Evolutionary conservation across 2,113 vertebrate species (phyloP).

Genomic region (Plestiodon gilberti): DNA sequence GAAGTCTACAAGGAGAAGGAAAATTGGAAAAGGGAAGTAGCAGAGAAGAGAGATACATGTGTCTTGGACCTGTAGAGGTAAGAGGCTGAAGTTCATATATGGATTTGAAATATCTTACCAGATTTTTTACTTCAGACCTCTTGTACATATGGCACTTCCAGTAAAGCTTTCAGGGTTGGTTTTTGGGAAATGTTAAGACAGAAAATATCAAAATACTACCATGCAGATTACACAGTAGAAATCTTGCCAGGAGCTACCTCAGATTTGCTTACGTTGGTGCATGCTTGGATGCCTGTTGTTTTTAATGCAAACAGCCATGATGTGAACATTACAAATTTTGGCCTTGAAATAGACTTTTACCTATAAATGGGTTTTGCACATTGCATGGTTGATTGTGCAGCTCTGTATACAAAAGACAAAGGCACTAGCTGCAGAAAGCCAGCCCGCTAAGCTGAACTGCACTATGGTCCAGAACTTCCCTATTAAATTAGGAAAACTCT

Average conservation of each 20-base stretch:
- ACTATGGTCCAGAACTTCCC: conserved; percentile 1
- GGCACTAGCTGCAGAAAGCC: neutral
- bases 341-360: neutral
- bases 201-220: neutral
- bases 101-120: neutral
- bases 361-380: conserved; percentile 12
- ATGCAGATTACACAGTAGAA: neutral
- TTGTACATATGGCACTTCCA: neutral
- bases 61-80: neutral
- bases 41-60: neutral
- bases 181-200: neutral
- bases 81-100: neutral
- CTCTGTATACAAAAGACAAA: neutral
- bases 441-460: neutral
- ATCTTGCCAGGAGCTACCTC: neutral
- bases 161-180: neutral
- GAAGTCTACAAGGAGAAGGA: neutral
- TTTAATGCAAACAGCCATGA: neutral
- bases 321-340: neutral
- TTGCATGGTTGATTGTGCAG: neutral
- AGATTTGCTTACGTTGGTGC: neutral
- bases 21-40: neutral
- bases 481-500: neutral
- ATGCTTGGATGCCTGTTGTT: neutral
- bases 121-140: neutral